Conservation (phyloP, 2,888 invertebrate species). For the Trilocha varians region DNA sequence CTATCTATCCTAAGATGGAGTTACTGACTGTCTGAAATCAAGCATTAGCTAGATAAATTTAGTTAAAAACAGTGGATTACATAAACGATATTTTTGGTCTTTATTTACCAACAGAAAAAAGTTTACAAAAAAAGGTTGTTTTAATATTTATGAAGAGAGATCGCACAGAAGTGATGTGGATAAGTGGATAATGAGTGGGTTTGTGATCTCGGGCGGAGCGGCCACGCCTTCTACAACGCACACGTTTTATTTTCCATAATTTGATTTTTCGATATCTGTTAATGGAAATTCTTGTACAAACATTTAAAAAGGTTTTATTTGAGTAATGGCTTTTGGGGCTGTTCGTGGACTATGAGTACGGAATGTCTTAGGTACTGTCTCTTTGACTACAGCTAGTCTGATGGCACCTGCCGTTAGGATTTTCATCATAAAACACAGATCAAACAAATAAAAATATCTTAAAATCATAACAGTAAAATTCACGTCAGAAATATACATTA, state of each 20-base stretch:
- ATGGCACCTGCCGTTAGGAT: no score
- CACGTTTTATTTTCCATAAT: slow-evolving; percentile 36
- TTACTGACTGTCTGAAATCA: no score
- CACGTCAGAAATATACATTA: neutral
- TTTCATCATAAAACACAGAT: no score
- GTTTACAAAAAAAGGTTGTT: neutral
- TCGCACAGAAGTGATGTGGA: slow-evolving; percentile 63
- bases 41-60: no score
- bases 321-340: no score
- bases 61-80: no score
- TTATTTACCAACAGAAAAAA: neutral
- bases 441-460: neutral
- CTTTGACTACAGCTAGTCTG: no score
- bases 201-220: slow-evolving; percentile 46
- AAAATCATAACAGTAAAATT: neutral
- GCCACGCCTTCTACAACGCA: slow-evolving; percentile 47
- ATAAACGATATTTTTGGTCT: no score
- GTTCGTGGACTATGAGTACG: no score
- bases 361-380: no score
- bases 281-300: slow-evolving; percentile 11
- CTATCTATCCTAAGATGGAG: no score
- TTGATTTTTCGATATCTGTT: slow-evolving; percentile 1
- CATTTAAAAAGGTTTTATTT: no score
- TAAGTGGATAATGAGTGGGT: slow-evolving; percentile 68
- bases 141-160: slow-evolving; percentile 15